Base-by-base conservation (phyloP, 2,113 vertebrate genomes). In the Columbina picui region DNA sequence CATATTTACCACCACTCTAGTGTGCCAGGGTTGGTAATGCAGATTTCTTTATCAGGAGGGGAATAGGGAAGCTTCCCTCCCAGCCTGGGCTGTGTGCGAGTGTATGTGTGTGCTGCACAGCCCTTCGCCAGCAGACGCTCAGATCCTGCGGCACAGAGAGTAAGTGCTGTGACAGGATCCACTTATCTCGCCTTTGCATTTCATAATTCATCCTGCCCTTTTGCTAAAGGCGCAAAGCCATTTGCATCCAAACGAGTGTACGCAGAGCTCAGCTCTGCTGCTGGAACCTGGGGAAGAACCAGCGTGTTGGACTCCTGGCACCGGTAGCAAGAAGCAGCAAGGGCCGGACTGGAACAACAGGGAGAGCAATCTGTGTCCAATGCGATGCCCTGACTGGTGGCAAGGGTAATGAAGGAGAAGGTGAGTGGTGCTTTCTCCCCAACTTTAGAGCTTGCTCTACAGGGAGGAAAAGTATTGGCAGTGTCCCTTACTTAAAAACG, bases 181-280 rank as follows among this genome's bases (percentile, higher is more conserved):
- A 64, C 95, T 95, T 82, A 50, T 56, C 90, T 84, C 4, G 13
- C 67, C 85, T 86, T 86, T 63, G 76, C 84, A 26, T 92, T 97
- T 89, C 89, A 93, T 95, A 96, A 96, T 93, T 94, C 91, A 94
- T 90, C 80, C 77, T 67, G 79, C 68, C 83, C 86, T 88, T 79
- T 65, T 21, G 50, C 88, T 67, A 20, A 70, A 79, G 55, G 83
- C 85, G 0, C 90, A 91, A 53, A 91, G 87, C 80, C 2, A 0
- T 89, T 75, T 26, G 69, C 95, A 71, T 95, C 84, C 86, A 27
- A 81, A 92, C 4, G 7, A 74, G 76, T 7, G 1, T 81, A 50
- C 61, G 64, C 1, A 0, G 15, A 43, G 32, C 95, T 93, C 77
- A 9, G 64, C 70, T 65, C 78, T 75, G 67, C 84, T 2, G 9